Evolutionary conservation across 2,888 invertebrate species (phyloP).

Genomic region (Bombylius major): DNA sequence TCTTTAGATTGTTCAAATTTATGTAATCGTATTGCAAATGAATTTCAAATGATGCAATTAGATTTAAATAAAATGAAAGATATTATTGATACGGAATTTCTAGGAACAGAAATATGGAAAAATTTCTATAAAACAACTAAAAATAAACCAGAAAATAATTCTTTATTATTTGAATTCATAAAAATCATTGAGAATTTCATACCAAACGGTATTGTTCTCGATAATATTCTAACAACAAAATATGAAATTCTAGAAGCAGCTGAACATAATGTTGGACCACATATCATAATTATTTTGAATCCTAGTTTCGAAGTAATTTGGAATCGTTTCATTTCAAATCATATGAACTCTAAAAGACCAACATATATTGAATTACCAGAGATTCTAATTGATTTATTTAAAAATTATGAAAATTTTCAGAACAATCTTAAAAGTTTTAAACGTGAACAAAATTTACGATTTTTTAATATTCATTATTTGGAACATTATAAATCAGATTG

Average conservation of each 20-base stretch:
- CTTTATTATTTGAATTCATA: slow-evolving; percentile 38
- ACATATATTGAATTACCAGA: neutral
- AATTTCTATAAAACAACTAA: neutral
- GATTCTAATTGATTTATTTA: neutral
- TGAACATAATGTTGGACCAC: slow-evolving; percentile 43
- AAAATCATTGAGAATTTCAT: slow-evolving; percentile 40
- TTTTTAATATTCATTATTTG: slow-evolving; percentile 40
- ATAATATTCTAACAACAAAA: slow-evolving; percentile 47
- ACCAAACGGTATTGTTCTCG: slow-evolving; percentile 47
- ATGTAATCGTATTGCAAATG: slow-evolving; percentile 41
- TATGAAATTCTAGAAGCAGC: slow-evolving; percentile 40
- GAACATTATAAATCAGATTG: slow-evolving; percentile 42
- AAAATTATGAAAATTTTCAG: slow-evolving; percentile 7
- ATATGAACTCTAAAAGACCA: neutral
- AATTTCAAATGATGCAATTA: slow-evolving; percentile 43
- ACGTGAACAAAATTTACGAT: slow-evolving; percentile 1
- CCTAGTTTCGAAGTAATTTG: slow-evolving; percentile 32
- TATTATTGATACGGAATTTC: slow-evolving; percentile 38
- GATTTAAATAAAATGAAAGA: slow-evolving; percentile 43
- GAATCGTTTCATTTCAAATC: neutral
- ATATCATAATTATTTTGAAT: slow-evolving; percentile 39
- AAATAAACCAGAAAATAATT: slow-evolving; percentile 34
- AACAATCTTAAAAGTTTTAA: slow-evolving; percentile 5
- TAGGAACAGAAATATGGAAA: slow-evolving; percentile 38
- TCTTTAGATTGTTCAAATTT: slow-evolving; percentile 49